Conservation (phyloP, 2,113 vertebrate species). For the Tonatia bakeri region DNA sequence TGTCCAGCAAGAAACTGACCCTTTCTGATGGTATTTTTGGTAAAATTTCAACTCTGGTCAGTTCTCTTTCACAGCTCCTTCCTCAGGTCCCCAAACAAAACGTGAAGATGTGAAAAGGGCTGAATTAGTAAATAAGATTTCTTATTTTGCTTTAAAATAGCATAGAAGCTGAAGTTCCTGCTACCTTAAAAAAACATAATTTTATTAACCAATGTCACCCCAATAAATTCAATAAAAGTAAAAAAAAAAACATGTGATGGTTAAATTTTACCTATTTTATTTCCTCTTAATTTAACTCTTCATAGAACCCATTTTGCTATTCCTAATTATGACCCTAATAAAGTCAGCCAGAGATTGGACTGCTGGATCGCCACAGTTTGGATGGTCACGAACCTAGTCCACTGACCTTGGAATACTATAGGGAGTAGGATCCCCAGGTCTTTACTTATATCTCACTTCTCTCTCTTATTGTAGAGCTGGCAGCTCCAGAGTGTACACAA, state of each 20-base stretch:
- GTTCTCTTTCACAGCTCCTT: not conserved
- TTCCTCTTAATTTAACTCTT: not conserved
- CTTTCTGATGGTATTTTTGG: not conserved
- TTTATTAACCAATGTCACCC: too few relatives aligned
- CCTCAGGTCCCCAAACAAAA: not conserved
- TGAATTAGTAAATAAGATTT: not conserved
- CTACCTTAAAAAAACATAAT: not conserved
- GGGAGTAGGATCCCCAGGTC: not conserved
- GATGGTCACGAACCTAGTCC: not conserved
- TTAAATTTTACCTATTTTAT: not conserved
- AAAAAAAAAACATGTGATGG: not conserved
- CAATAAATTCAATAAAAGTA: too few relatives aligned
- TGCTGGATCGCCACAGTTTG: not conserved
- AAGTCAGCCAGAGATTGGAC: not conserved
- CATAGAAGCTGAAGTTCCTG: not conserved
- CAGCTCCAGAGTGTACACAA: not conserved
- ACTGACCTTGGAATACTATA: not conserved
- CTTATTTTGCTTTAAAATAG: not conserved
- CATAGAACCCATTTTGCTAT: not conserved
- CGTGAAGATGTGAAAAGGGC: not conserved
- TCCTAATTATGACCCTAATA: not conserved
- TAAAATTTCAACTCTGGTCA: not conserved
- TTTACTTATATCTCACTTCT: not conserved
- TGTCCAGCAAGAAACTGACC: not conserved
- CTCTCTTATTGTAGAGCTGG: not conserved